A percentile compares a stretch with the other conserved stretches of the same genome.
These are phyloP conservation scores for Azorinus chamasolen DNA, from an alignment of 2,888 invertebrate genomes.

Conservation along the genomic window DNA sequence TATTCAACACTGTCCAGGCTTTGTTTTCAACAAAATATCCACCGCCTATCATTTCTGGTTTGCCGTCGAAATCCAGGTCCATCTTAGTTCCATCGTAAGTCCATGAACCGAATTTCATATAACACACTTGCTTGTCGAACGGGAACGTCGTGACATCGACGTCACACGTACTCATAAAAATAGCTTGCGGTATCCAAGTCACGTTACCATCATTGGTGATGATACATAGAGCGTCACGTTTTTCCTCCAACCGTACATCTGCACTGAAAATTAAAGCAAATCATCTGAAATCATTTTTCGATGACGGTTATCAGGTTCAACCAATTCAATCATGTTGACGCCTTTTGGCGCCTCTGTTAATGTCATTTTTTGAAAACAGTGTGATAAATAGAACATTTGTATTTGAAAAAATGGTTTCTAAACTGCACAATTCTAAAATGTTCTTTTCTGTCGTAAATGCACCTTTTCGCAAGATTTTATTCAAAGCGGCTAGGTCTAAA, in stretches of 20 bases:
- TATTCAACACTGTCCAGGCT: conserved; percentile 84
- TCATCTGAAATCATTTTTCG: too few species aligned
- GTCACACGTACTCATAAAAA: conserved; percentile 85
- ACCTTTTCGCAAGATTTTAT: too few species aligned
- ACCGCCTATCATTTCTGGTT: conserved; percentile 68
- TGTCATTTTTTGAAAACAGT: too few species aligned
- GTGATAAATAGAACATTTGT: too few species aligned
- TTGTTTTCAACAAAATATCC: conserved; percentile 85
- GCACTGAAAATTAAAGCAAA: conserved; percentile 84
- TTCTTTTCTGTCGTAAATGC: too few species aligned
- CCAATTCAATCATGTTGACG: too few species aligned
- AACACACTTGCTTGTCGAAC: conserved; percentile 85
- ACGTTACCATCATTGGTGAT: conserved; percentile 80
- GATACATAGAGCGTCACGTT: conserved; percentile 84
- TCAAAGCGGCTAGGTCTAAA: too few species aligned
- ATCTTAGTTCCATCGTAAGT: conserved; percentile 84
- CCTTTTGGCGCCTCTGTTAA: too few species aligned
- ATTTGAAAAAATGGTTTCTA: too few species aligned
- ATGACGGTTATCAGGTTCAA: too few species aligned
- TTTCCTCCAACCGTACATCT: conserved; percentile 85
- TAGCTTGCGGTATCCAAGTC: conserved; percentile 82
- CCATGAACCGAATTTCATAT: conserved; percentile 86
- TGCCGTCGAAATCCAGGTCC: conserved; percentile 75
- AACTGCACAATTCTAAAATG: too few species aligned
- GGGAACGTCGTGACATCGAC: conserved; percentile 86